Evolutionary conservation across 2,113 vertebrate genomes (phyloP).

Genomic region (Tetrao urogallus): DNA sequence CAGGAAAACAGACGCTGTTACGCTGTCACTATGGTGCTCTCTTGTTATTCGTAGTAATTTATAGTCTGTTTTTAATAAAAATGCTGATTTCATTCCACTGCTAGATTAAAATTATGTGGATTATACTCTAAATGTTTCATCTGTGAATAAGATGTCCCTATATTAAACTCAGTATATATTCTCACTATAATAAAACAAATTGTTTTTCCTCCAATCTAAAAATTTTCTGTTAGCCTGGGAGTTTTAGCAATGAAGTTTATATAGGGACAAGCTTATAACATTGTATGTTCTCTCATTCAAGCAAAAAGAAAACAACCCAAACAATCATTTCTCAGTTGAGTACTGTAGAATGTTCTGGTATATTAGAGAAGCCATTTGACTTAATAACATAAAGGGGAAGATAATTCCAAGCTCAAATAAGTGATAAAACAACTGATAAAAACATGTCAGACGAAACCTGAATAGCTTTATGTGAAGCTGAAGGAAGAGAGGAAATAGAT

Average conservation of each 20-base stretch:
- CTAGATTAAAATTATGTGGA: neutral
- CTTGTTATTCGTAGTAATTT: neutral
- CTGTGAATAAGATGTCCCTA: neutral
- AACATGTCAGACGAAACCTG: neutral
- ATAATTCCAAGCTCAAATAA: neutral
- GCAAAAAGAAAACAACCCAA: neutral
- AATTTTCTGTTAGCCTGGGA: neutral
- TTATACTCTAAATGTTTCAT: neutral
- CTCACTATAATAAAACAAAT: neutral
- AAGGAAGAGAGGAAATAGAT: accelerated
- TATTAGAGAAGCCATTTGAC: neutral
- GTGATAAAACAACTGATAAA: neutral
- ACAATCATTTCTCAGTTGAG: neutral
- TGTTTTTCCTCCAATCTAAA: neutral
- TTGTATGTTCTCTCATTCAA: neutral
- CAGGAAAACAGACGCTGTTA: neutral
- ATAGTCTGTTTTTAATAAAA: neutral
- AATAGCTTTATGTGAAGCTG: accelerated
- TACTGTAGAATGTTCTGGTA: neutral
- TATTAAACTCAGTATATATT: neutral
- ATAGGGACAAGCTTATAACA: neutral
- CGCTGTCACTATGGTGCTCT: neutral
- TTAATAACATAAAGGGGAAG: neutral
- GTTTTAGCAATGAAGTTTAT: neutral
- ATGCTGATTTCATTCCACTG: neutral